Evolutionary conservation across 2,113 vertebrate species (phyloP), one percentile per base, ranked within the genome.

Genomic region (Tupaia chinensis): DNA sequence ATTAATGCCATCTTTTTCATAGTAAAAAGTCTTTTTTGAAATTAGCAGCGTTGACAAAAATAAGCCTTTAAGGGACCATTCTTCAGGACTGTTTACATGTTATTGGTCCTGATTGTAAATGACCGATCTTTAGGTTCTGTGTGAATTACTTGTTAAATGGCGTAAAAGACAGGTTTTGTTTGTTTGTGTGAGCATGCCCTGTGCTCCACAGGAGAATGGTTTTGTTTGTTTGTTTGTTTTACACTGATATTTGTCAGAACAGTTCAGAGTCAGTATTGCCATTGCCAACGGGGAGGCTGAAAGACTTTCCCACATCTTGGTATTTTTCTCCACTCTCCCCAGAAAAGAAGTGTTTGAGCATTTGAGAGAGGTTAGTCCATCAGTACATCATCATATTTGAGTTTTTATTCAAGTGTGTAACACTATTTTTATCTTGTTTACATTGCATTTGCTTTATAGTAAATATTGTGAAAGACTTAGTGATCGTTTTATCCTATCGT

Each of bases 391-490:
- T 32, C 83, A 12, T 91, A 87, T 92, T 92, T 83, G 60, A 69
- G 22, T 84, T 94, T 25, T 44, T 79, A 12, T 87, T 96, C 80
- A 91, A 66, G 11, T 56, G 9, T 76, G 53, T 61, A 91, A 66
- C 73, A 60, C 10, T 87, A 65, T 29, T 95, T 89, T 60, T 66
- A 27, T 82, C 25, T 88, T 88, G 9, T 25, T 61, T 80, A 19
- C 56, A 85, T 81, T 66, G 19, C 13, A 89, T 81, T 94, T 56
- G n/a, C 53, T 77, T 82, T 86, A 78, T 86, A 76, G 63, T 93
- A 84, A 95, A 58, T 92, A 61, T 68, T 72, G 63, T 60, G 13
- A 82, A 76, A 91, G 7, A 29, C n/a, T 86, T 70, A 83, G 20
- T 82, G 54, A 63, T 58, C 16, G 56, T 83, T 88, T 92, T 25